Conservation (phyloP, 2,888 invertebrate species). For the Ormyrus labotus region DNA sequence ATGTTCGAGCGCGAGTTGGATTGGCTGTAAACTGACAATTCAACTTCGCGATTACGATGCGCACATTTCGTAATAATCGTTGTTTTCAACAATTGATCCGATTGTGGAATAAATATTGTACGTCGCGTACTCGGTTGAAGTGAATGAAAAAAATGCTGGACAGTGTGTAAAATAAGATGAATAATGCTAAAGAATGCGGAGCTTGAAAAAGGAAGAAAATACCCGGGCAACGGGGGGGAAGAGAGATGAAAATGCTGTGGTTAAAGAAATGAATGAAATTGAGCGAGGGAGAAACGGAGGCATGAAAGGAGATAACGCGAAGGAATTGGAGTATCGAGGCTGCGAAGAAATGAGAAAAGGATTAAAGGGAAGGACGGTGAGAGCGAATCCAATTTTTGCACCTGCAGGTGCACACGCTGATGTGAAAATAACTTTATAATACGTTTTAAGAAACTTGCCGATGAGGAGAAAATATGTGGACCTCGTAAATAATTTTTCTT, state of each 20-base stretch:
- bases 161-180: no score
- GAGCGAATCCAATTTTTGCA: slow-evolving; percentile 43
- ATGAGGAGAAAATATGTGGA: slow-evolving; percentile 4
- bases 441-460: slow-evolving; percentile 11
- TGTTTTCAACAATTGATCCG: no score
- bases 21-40: no score
- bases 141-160: no score
- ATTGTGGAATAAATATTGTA: no score
- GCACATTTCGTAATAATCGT: no score
- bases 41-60: no score
- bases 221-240: background rate
- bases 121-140: no score
- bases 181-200: background rate
- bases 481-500: slow-evolving; percentile 7
- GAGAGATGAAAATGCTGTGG: slow-evolving; percentile 28
- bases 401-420: slow-evolving; percentile 7
- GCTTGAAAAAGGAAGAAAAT: slow-evolving; percentile 28
- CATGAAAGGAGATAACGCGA: slow-evolving; percentile 8
- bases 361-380: slow-evolving; percentile 13
- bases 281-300: slow-evolving; percentile 25
- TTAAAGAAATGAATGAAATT: slow-evolving; percentile 45
- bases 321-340: slow-evolving; percentile 35
- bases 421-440: slow-evolving; percentile 28
- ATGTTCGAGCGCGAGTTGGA: no score
- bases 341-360: slow-evolving; percentile 30